Percentiles rank a stretch among this genome's conserved stretches.
Evolutionary conservation across 2,888 invertebrate species (phyloP).

Genomic region (Odontomyia ornata): DNA sequence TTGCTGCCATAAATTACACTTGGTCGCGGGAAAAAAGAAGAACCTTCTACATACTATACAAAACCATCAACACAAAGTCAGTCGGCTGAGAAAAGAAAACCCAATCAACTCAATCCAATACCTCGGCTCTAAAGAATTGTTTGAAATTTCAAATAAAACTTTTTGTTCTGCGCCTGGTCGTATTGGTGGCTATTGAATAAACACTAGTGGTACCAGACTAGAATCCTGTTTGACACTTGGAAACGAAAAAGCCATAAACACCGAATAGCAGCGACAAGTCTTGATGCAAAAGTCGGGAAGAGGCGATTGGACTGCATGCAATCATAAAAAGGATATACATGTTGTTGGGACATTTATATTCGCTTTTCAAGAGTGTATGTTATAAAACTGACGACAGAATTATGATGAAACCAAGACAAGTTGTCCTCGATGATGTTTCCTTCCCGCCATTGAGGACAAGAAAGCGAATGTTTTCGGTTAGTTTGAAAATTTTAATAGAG

Average conservation of each 20-base stretch:
- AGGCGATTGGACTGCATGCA: not conserved
- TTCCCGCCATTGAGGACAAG: not conserved
- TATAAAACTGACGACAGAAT: not conserved
- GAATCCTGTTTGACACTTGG: not conserved
- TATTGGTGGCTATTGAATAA: not conserved
- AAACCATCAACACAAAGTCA: not conserved
- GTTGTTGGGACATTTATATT: no score
- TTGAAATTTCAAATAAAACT: not conserved
- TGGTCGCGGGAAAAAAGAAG: no score
- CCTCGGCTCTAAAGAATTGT: not conserved
- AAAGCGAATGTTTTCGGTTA: not conserved
- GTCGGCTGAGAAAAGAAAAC: not conserved
- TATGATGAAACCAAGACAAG: not conserved
- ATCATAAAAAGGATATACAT: not conserved
- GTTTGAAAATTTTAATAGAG: not conserved
- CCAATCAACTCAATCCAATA: not conserved
- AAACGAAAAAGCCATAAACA: not conserved
- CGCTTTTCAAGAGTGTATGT: not conserved
- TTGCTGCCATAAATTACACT: slow-evolving; percentile 14
- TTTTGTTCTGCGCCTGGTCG: not conserved
- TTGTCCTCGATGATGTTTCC: not conserved
- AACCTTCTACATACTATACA: not conserved
- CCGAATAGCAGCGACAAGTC: not conserved
- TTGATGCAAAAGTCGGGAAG: not conserved
- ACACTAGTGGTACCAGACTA: not conserved